phyloP scores from a whole-genome alignment of 2,888 invertebrate species.

The Leucoma salicis region DNA sequence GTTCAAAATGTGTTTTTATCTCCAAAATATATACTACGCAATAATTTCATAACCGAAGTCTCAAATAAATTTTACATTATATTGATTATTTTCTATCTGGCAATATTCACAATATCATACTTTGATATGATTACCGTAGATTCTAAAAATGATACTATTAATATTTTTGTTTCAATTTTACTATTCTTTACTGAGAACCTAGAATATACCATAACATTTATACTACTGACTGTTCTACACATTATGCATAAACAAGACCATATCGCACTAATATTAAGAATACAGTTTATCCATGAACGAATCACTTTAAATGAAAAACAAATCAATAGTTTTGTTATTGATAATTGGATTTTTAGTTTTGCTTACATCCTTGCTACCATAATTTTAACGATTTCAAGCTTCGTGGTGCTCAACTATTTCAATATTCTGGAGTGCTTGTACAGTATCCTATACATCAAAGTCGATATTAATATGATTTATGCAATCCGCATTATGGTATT shows the following conservation, averaged over 20 bases:
- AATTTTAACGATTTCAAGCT: not conserved
- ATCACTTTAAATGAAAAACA: not conserved
- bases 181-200: not conserved
- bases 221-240: not conserved
- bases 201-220: not conserved
- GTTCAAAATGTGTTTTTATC: not conserved
- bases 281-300: not conserved
- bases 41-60: not conserved
- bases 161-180: not conserved
- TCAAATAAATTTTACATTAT: not conserved
- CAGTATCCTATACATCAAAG: not conserved
- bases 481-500: not conserved
- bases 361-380: not conserved
- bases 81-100: not conserved
- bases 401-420: not conserved
- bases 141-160: not conserved
- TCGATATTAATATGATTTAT: not conserved
- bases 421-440: not conserved
- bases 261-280: not conserved
- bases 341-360: not conserved
- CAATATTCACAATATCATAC: not conserved
- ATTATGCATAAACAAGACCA: not conserved
- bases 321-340: not conserved
- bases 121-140: not conserved
- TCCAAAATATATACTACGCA: not conserved